Percentiles rank a stretch among this genome's conserved stretches.
Evolutionary conservation across 2,888 invertebrate genomes (phyloP).

Genomic region (Lagria hirta): DNA sequence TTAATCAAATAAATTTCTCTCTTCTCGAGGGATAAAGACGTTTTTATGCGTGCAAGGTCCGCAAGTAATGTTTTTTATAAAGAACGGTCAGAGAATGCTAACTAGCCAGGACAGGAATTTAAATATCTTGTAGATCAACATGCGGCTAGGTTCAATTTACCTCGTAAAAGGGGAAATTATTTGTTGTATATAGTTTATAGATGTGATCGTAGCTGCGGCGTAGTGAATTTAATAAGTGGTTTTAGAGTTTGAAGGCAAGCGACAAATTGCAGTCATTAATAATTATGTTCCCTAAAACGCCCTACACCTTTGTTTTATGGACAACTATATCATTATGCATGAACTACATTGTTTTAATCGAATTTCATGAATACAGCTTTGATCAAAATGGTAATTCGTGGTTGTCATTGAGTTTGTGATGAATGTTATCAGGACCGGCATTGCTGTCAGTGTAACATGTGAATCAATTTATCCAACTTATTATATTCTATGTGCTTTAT

Average conservation of each 20-base stretch:
- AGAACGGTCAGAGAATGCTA: constrained; percentile 15
- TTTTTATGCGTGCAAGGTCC: constrained; percentile 11
- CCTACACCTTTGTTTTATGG: constrained; percentile 3
- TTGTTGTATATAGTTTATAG: too few relatives aligned
- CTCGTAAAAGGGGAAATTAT: constrained; percentile 15
- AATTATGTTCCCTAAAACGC: constrained; percentile 5
- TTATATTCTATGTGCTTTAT: not conserved
- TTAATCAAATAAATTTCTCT: constrained; percentile 16
- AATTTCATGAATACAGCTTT: constrained; percentile 8
- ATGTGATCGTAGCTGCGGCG: constrained; percentile 6
- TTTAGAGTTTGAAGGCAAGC: constrained; percentile 9
- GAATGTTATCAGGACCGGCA: constrained; percentile 6
- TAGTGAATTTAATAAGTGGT: constrained; percentile 11
- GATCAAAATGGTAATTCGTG: constrained; percentile 12
- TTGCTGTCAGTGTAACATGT: too few relatives aligned
- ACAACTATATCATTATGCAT: too few relatives aligned
- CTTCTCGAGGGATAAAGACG: constrained; percentile 12
- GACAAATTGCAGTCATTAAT: constrained; percentile 8
- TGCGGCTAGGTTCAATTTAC: constrained; percentile 10
- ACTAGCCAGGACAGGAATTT: constrained; percentile 8
- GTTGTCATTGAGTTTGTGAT: constrained; percentile 4
- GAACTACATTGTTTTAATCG: constrained; percentile 8
- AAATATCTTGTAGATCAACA: constrained; percentile 10
- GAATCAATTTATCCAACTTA: not conserved
- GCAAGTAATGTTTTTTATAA: too few relatives aligned